Evolutionary conservation across 2,797 vertebrate species (phyloP).

Genomic region (Girardinus metallicus): DNA sequence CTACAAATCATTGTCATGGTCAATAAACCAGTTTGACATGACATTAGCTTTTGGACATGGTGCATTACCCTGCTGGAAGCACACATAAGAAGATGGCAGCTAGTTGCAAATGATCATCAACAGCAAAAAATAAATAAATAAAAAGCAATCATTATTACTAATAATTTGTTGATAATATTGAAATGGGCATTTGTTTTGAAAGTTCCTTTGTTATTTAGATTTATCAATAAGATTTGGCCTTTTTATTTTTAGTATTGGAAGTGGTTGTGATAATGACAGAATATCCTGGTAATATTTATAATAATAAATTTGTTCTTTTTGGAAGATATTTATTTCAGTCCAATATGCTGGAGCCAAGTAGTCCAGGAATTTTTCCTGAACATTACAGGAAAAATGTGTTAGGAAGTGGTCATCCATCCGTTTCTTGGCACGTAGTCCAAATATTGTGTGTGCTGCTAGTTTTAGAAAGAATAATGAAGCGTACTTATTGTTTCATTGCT

Average conservation of each 20-base stretch:
- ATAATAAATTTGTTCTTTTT: background rate
- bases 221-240: background rate
- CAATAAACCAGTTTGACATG: no score
- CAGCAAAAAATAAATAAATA: no score
- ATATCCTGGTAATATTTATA: background rate
- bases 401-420: constrained; percentile 29
- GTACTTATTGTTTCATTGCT: constrained; percentile 13
- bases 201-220: background rate
- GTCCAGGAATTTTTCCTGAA: constrained; percentile 18
- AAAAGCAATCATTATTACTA: no score
- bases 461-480: constrained; percentile 41
- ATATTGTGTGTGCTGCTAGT: constrained; percentile 20
- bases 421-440: constrained; percentile 19
- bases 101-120: no score
- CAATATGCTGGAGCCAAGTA: constrained; percentile 25
- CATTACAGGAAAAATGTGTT: constrained; percentile 50
- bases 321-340: constrained; percentile 36
- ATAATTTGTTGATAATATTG: no score
- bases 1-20: background rate
- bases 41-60: no score
- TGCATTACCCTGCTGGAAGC: no score
- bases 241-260: background rate
- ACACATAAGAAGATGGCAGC: no score
- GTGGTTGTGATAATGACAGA: background rate
- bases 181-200: background rate